These are phyloP conservation scores for Meteorus colon DNA, from an alignment of 2,888 invertebrate species.

Conservation along the genomic window DNA sequence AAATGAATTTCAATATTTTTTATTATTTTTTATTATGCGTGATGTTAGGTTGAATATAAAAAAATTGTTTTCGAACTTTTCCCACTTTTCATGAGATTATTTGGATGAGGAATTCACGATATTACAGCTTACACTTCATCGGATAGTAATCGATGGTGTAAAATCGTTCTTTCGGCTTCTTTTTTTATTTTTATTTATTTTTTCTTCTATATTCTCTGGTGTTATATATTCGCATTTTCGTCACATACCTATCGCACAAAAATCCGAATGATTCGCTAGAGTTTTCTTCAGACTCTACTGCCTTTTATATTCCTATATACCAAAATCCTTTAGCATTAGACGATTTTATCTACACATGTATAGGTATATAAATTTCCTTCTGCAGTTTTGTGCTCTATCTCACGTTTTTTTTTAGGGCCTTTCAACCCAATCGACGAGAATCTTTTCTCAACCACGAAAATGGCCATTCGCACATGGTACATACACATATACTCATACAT, in stretches of 20 bases:
- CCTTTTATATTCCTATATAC: slow-evolving; percentile 15
- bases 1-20: neutral
- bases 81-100: neutral
- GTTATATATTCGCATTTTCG: neutral
- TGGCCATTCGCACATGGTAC: slow-evolving; percentile 25
- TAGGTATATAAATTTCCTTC: neutral
- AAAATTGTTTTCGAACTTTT: neutral
- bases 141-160: neutral
- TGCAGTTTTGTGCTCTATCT: neutral
- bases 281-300: slow-evolving; percentile 19
- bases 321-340: slow-evolving; percentile 15
- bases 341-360: slow-evolving; percentile 8
- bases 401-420: neutral
- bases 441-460: slow-evolving; percentile 30
- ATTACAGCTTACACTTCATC: neutral
- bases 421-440: slow-evolving; percentile 7
- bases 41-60: no score
- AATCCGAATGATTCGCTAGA: slow-evolving; percentile 18
- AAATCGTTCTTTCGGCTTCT: neutral
- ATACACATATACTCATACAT: neutral
- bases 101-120: neutral
- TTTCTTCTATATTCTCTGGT: neutral
- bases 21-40: no score
- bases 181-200: neutral
- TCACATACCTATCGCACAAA: neutral